Conservation (phyloP, 2,797 vertebrate species). For the Microchirus variegatus region DNA sequence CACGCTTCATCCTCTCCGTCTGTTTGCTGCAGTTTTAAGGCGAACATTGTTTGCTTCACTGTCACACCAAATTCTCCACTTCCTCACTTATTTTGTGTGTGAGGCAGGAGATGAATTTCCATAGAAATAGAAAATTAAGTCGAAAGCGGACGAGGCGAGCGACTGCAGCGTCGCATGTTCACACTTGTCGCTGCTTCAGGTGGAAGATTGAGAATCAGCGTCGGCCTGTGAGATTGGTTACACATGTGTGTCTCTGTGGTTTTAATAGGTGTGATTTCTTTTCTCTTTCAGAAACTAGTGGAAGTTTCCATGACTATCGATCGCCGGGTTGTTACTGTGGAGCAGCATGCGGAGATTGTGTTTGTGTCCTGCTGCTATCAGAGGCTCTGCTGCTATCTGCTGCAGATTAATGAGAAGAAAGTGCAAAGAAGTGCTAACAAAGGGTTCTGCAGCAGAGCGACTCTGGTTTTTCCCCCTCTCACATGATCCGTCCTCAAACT, state of each 20-base stretch:
- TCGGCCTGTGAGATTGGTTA: constrained; percentile 26
- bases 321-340: constrained; percentile 15
- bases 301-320: too few relatives aligned
- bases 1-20: constrained; percentile 8
- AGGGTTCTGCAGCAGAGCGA: not conserved
- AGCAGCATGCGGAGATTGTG: constrained; percentile 23
- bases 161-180: constrained; percentile 24
- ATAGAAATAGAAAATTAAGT: constrained; percentile 67
- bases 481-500: not conserved
- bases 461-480: not conserved
- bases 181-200: constrained; percentile 16
- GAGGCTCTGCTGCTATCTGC: constrained; percentile 28
- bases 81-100: not conserved
- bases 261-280: constrained; percentile 25
- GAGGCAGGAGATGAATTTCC: constrained; percentile 53
- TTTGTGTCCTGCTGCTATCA: constrained; percentile 36
- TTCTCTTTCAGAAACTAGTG: not conserved
- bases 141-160: constrained; percentile 14
- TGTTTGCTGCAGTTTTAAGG: constrained; percentile 52
- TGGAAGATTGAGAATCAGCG: constrained; percentile 23
- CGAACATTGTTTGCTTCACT: too few relatives aligned
- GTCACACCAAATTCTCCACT: not conserved
- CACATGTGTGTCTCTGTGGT: constrained; percentile 24
- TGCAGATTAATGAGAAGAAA: constrained; percentile 1
- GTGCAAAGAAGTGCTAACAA: constrained; percentile 6